Percentiles rank a stretch among this genome's conserved stretches.
phyloP scores from a whole-genome alignment of 2,888 invertebrate species.

The Amphipyra berbera region DNA sequence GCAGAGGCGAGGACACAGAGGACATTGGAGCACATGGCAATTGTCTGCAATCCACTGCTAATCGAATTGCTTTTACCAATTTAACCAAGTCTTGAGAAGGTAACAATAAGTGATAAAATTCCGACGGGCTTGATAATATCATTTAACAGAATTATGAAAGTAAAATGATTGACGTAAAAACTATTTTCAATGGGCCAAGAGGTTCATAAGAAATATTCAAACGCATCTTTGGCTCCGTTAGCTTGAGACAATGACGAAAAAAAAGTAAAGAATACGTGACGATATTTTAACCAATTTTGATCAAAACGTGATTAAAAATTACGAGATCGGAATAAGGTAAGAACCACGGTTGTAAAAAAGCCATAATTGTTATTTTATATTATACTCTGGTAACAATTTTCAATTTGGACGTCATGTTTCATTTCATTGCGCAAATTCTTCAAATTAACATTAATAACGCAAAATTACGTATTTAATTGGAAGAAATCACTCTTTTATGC shows the following conservation, averaged over 20 bases:
- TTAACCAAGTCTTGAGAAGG: too few species aligned
- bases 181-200: too few species aligned
- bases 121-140: too few species aligned
- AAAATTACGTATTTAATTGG: slow-evolving; percentile 2
- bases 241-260: not conserved
- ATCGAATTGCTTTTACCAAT: too few species aligned
- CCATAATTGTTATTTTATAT: slow-evolving; percentile 19
- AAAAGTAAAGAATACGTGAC: not conserved
- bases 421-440: not conserved
- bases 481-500: not conserved
- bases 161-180: too few species aligned
- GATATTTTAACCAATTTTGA: not conserved
- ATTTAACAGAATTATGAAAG: too few species aligned
- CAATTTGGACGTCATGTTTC: slow-evolving; percentile 26
- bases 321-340: too few species aligned
- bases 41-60: too few species aligned
- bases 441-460: not conserved
- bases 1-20: too few species aligned
- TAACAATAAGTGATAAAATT: too few species aligned
- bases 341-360: slow-evolving; percentile 6
- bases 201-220: too few species aligned
- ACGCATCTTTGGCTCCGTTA: not conserved
- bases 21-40: too few species aligned
- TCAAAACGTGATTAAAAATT: slow-evolving; percentile 3
- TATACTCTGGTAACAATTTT: not conserved